Percentiles rank a stretch among this genome's conserved stretches.
Evolutionary conservation across 23 tunicate species (phyloP).

Genomic region (Ciona savignyi): DNA sequence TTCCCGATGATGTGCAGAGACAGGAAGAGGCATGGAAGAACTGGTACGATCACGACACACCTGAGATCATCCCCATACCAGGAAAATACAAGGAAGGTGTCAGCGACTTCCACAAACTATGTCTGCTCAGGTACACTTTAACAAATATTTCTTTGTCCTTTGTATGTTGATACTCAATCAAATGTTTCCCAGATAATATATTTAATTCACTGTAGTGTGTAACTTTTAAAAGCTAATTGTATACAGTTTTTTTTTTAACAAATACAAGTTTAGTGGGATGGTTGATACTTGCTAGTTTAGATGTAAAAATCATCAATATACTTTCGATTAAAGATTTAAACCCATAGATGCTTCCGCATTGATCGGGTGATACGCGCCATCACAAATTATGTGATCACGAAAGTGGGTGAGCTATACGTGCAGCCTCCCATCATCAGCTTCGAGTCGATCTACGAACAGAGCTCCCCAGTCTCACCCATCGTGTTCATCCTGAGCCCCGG

Average conservation of each 20-base stretch:
- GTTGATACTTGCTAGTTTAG: too few species aligned
- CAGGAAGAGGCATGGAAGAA: slow-evolving; percentile 68
- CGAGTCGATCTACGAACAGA: slow-evolving; percentile 69
- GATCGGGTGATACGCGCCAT: slow-evolving; percentile 97
- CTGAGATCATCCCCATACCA: slow-evolving; percentile 75
- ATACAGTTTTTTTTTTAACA: too few species aligned
- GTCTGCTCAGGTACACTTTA: slow-evolving; percentile 69
- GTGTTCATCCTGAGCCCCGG: slow-evolving; percentile 96
- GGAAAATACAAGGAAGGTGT: slow-evolving; percentile 83
- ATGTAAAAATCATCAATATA: too few species aligned
- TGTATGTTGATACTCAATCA: background rate
- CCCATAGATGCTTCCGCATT: slow-evolving; percentile 93
- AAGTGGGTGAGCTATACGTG: slow-evolving; percentile 76
- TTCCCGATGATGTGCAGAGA: slow-evolving; percentile 87
- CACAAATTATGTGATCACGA: slow-evolving; percentile 81
- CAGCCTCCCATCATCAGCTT: slow-evolving; percentile 79
- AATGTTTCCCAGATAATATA: background rate
- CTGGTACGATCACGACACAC: slow-evolving; percentile 98
- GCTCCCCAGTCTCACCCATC: slow-evolving; percentile 64
- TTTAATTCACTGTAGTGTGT: background rate
- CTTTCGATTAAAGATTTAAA: too few species aligned
- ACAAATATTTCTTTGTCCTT: too few species aligned
- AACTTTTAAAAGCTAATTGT: background rate
- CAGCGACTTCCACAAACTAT: slow-evolving; percentile 74
- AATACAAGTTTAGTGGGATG: too few species aligned